Evolutionary conservation across 2,797 vertebrate species (phyloP).

Genomic region (Platyrinchus mystaceus): DNA sequence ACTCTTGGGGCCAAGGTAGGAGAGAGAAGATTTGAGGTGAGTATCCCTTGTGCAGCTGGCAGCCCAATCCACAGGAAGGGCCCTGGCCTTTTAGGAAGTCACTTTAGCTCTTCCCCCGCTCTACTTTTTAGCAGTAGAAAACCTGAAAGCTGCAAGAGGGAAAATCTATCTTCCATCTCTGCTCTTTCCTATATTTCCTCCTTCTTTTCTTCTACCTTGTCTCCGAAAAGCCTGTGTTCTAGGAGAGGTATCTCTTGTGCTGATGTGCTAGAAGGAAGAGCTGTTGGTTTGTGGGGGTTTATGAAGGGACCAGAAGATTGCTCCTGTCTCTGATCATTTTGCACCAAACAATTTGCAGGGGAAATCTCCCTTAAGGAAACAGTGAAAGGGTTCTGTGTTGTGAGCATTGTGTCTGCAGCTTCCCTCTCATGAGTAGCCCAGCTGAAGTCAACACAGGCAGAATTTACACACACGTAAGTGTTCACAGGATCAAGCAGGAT

Average conservation of each 20-base stretch:
- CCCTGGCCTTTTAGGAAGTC: not conserved
- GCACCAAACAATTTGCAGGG: not conserved
- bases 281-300: not conserved
- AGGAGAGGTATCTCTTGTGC: not conserved
- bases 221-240: not conserved
- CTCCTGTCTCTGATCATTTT: not conserved
- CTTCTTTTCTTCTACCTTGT: not conserved
- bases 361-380: not conserved
- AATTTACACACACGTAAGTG: not conserved
- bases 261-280: not conserved
- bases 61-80: not conserved
- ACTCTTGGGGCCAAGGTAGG: not conserved
- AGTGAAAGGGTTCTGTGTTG: not conserved
- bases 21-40: not conserved
- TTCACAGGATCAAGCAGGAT: not conserved
- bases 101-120: not conserved
- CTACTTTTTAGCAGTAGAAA: not conserved
- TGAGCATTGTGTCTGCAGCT: not conserved
- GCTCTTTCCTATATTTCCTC: not conserved
- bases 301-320: not conserved
- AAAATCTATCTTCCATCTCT: not conserved
- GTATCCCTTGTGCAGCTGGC: not conserved
- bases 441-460: not conserved
- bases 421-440: not conserved
- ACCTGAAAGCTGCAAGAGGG: not conserved